Percentiles rank a stretch among this genome's conserved stretches.
These are phyloP conservation scores for Tinamus major DNA, from an alignment of 2,797 vertebrate species.

Conservation along the genomic window DNA sequence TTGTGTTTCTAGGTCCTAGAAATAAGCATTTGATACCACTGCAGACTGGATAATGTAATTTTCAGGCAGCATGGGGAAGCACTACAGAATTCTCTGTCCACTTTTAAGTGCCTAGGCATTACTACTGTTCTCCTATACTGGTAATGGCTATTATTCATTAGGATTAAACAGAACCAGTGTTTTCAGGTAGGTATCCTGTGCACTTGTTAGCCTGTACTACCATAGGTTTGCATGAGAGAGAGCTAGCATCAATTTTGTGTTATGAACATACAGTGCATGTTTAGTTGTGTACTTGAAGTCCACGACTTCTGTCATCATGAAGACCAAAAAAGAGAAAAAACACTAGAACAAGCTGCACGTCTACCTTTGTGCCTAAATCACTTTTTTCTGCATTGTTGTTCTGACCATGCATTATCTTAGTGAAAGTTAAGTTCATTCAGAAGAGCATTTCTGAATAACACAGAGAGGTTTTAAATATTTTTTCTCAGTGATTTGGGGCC, in stretches of 20 bases:
- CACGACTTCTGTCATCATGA: constrained; percentile 40
- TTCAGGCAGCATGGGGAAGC: constrained; percentile 63
- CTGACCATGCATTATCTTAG: neutral
- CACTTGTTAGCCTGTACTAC: constrained; percentile 11
- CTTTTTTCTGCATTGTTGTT: neutral
- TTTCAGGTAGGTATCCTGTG: constrained; percentile 30
- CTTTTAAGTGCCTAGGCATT: constrained; percentile 68
- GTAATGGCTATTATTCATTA: neutral
- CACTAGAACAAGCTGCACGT: constrained; percentile 25
- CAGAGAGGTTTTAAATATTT: neutral
- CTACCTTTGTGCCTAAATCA: constrained; percentile 59
- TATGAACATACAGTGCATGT: constrained; percentile 37
- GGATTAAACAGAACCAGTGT: neutral
- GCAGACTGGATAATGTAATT: constrained; percentile 54
- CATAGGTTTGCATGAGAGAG: constrained; percentile 31
- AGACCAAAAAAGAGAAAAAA: constrained; percentile 26
- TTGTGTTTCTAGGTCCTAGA: constrained; percentile 46
- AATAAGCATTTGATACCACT: constrained; percentile 58
- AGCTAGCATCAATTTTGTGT: constrained; percentile 26
- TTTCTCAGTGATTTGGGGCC: neutral
- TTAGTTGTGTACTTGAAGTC: constrained; percentile 51
- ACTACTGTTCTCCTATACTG: constrained; percentile 40
- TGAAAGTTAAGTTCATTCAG: neutral
- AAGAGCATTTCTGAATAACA: neutral
- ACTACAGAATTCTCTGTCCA: constrained; percentile 55